Conservation (phyloP, 2,797 vertebrate genomes). For the Coluber constrictor region DNA sequence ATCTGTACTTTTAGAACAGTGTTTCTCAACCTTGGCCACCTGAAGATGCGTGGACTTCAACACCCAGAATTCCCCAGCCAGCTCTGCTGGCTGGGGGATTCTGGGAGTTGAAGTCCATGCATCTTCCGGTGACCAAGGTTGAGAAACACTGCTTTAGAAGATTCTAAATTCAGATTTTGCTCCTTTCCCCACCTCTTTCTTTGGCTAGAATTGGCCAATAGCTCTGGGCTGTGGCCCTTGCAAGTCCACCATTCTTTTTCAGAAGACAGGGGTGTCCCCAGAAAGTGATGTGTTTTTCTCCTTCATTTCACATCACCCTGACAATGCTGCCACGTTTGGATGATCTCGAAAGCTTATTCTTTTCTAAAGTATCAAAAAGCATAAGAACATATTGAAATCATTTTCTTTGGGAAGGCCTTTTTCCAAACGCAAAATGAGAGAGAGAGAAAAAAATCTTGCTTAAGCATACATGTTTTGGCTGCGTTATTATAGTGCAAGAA, state of each 20-base stretch:
- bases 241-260: neutral
- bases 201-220: constrained; percentile 52
- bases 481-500: constrained; percentile 42
- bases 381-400: constrained; percentile 54
- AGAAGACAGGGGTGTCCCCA: constrained; percentile 20
- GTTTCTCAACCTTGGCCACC: too few species aligned
- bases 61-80: too few species aligned
- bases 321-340: constrained; percentile 53
- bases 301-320: constrained; percentile 32
- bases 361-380: constrained; percentile 38
- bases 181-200: constrained; percentile 52
- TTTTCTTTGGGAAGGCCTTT: constrained; percentile 42
- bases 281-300: neutral
- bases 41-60: too few species aligned
- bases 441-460: constrained; percentile 9
- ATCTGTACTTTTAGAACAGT: neutral
- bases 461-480: constrained; percentile 10
- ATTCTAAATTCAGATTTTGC: neutral
- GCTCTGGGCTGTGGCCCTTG: neutral
- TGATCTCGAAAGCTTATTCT: constrained; percentile 61
- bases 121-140: too few species aligned
- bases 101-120: too few species aligned
- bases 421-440: constrained; percentile 31
- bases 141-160: neutral
- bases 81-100: too few species aligned